Percentiles rank a stretch among this genome's conserved stretches.
Conservation (phyloP, 2,888 invertebrate species). For the Ichneumoninae sp. region DNA sequence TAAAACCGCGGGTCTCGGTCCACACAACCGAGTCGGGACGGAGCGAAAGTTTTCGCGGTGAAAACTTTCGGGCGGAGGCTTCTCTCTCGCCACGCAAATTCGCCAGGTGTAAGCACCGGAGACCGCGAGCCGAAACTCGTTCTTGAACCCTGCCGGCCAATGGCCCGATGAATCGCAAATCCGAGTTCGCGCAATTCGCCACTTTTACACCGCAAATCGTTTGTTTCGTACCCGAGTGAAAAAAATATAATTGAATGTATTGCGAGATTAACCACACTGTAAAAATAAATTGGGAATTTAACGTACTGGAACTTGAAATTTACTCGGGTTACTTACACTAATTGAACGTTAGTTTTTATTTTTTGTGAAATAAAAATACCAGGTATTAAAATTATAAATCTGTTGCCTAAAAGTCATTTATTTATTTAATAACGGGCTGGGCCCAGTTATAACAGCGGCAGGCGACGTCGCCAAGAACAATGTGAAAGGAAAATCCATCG, state of each 20-base stretch:
- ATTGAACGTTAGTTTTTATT: too few species aligned
- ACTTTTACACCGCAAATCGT: constrained; percentile 26
- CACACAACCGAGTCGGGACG: background rate
- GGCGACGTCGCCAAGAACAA: too few species aligned
- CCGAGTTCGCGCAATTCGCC: constrained; percentile 48
- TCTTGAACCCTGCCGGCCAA: constrained; percentile 57
- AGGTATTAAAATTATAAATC: too few species aligned
- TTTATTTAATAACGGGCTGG: too few species aligned
- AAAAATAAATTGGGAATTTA: background rate
- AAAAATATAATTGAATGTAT: background rate
- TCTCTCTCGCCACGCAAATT: constrained; percentile 20
- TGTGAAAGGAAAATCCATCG: too few species aligned
- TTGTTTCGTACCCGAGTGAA: background rate
- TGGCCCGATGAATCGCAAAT: constrained; percentile 51
- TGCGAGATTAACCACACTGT: background rate
- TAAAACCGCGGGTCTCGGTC: constrained; percentile 46
- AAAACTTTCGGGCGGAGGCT: constrained; percentile 60
- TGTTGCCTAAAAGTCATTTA: too few species aligned
- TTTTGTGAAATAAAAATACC: too few species aligned
- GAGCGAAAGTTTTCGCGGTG: constrained; percentile 65
- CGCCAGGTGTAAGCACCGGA: constrained; percentile 48
- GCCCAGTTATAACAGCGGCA: too few species aligned
- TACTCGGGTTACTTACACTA: too few species aligned
- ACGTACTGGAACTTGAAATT: too few species aligned
- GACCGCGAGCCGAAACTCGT: constrained; percentile 59